A percentile compares a stretch with the other conserved stretches of the same genome.
These are phyloP conservation scores for Romanogobio albipinnatus DNA, from an alignment of 2,113 vertebrate genomes.

Conservation along the genomic window DNA sequence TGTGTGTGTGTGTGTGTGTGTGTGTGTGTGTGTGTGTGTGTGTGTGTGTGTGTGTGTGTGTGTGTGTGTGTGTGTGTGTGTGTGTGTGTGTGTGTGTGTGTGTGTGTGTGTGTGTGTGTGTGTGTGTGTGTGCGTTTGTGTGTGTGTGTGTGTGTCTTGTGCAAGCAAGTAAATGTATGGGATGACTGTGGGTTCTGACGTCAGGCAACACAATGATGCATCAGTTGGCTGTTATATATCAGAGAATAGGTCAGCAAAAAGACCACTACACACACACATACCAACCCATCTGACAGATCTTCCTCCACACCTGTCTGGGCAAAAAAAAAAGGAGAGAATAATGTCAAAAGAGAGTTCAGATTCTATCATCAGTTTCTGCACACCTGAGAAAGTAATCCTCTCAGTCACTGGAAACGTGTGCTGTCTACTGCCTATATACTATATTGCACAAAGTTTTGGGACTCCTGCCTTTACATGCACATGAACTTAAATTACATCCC, in stretches of 20 bases:
- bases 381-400: neutral
- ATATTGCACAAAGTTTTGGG: too few relatives aligned
- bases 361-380: conserved; percentile 8
- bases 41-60: too few relatives aligned
- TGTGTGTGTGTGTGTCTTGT: neutral
- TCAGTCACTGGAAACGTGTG: neutral
- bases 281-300: neutral
- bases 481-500: too few relatives aligned
- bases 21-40: too few relatives aligned
- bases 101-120: too few relatives aligned
- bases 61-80: too few relatives aligned
- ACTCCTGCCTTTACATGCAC: too few relatives aligned
- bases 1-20: too few relatives aligned
- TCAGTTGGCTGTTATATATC: neutral
- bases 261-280: neutral
- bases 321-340: neutral
- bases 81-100: too few relatives aligned
- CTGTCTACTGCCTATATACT: too few relatives aligned
- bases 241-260: neutral
- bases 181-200: neutral
- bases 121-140: too few relatives aligned
- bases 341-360: neutral
- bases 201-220: neutral
- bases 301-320: neutral
- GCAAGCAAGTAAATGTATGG: neutral